phyloP scores from a whole-genome alignment of 2,888 invertebrate species.

The Trichopoda pennipes region DNA sequence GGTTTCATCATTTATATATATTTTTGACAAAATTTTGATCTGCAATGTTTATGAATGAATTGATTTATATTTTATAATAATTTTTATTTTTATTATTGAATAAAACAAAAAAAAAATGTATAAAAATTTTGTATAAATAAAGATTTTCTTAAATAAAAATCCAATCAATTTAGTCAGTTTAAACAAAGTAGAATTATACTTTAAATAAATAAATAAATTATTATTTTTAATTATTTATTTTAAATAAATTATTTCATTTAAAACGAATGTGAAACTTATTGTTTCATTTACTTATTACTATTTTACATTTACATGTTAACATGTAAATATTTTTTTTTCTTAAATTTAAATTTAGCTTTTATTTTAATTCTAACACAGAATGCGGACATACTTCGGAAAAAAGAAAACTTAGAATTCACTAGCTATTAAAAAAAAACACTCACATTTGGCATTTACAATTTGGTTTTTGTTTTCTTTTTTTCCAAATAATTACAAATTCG shows the following conservation, averaged over 20 bases:
- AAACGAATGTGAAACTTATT: background rate
- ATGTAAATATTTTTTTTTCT: background rate
- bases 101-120: background rate
- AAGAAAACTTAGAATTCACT: conserved; percentile 34
- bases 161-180: conserved; percentile 1
- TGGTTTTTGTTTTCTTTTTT: conserved; percentile 4
- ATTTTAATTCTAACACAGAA: conserved; percentile 47
- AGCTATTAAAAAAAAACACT: conserved; percentile 10
- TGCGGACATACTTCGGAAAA: conserved; percentile 53
- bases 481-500: conserved; percentile 8
- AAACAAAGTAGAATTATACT: conserved; percentile 31
- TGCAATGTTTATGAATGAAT: conserved; percentile 49
- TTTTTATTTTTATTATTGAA: background rate
- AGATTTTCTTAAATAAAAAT: conserved; percentile 26
- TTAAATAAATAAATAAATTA: conserved; percentile 32
- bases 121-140: conserved; percentile 9
- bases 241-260: conserved; percentile 63
- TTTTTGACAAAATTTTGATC: conserved; percentile 34
- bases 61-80: conserved; percentile 37
- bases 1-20: conserved; percentile 26
- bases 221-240: conserved; percentile 56
- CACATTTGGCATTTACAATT: conserved; percentile 52
- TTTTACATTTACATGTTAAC: background rate
- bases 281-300: conserved; percentile 33
- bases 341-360: conserved; percentile 15